phyloP scores from a whole-genome alignment of 2,888 invertebrate genomes.

The Aphodius sticticus region DNA sequence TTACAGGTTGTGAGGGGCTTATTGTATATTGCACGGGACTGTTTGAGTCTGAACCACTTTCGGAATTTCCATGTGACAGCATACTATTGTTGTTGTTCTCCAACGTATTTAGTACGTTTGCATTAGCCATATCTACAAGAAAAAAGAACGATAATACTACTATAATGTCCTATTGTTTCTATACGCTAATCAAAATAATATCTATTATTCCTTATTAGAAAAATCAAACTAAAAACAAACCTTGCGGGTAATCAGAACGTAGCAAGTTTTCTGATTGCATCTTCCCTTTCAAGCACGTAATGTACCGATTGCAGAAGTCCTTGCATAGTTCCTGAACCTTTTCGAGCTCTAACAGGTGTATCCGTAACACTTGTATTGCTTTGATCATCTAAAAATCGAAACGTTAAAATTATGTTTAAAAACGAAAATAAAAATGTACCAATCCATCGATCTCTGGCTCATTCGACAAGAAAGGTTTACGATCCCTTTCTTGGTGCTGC shows the following conservation, averaged over 20 bases:
- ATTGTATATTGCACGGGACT: constrained; percentile 61
- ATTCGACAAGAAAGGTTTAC: constrained; percentile 85
- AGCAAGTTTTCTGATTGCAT: constrained; percentile 90
- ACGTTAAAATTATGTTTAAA: neutral
- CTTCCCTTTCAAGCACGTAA: constrained; percentile 87
- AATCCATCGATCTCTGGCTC: constrained; percentile 95
- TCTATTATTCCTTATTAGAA: neutral
- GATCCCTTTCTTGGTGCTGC: constrained; percentile 86
- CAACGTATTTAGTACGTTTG: constrained; percentile 56
- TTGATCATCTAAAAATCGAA: constrained; percentile 74
- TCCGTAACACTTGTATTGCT: constrained; percentile 89
- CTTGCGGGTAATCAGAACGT: constrained; percentile 79
- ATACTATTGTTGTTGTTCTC: constrained; percentile 61
- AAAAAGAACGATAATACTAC: neutral
- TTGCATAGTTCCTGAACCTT: constrained; percentile 95
- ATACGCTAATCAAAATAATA: no score
- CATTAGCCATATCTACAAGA: constrained; percentile 57
- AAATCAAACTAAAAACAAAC: constrained; percentile 50
- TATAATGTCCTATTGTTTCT: no score
- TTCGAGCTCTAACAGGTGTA: constrained; percentile 90
- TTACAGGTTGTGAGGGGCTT: constrained; percentile 57
- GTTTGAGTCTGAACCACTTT: constrained; percentile 61
- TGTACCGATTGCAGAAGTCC: constrained; percentile 94
- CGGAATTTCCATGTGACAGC: constrained; percentile 58
- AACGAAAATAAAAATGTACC: constrained; percentile 62